Conservation (phyloP, 2,113 vertebrate species). For the Alouatta palliata region DNA sequence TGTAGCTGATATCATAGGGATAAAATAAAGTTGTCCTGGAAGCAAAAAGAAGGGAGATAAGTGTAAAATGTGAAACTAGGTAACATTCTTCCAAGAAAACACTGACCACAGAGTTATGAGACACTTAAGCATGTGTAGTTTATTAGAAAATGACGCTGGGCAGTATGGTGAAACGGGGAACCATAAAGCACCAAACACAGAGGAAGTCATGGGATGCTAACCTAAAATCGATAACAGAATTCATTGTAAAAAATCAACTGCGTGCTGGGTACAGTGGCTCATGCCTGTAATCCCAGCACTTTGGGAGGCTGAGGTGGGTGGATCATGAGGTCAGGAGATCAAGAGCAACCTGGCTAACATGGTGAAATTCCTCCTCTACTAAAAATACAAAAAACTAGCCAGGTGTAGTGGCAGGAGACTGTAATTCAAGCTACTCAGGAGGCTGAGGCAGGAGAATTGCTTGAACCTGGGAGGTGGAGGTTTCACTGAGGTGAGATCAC, state of each 20-base stretch:
- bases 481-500: too few relatives aligned
- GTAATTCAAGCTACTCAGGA: too few relatives aligned
- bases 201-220: not conserved
- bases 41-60: not conserved
- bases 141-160: not conserved
- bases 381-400: too few relatives aligned
- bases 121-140: rapidly evolving
- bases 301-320: too few relatives aligned
- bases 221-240: not conserved
- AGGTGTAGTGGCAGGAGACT: too few relatives aligned
- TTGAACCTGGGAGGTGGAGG: too few relatives aligned
- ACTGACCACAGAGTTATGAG: rapidly evolving
- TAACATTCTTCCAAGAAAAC: not conserved
- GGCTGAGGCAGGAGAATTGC: too few relatives aligned
- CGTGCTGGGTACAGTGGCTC: too few relatives aligned
- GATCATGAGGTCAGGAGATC: too few relatives aligned
- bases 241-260: not conserved
- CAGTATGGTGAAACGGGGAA: not conserved
- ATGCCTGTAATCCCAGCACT: too few relatives aligned
- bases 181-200: not conserved
- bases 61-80: not conserved
- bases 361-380: too few relatives aligned
- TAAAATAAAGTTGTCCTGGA: not conserved
- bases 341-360: too few relatives aligned
- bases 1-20: not conserved